These are phyloP conservation scores for Onychostruthus taczanowskii DNA, from an alignment of 2,113 vertebrate species.

Conservation along the genomic window DNA sequence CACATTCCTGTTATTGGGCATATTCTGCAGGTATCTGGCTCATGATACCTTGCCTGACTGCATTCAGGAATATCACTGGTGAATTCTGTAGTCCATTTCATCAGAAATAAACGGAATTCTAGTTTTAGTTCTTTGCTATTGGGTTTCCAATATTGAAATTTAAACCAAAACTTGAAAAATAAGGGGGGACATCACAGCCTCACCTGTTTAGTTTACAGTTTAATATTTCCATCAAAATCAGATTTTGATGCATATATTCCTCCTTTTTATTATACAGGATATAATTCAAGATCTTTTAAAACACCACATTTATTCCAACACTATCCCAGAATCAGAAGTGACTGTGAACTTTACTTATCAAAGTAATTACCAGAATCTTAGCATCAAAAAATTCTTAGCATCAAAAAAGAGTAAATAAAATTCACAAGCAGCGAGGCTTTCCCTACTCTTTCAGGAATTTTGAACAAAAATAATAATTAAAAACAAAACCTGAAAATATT, in stretches of 20 bases:
- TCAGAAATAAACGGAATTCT: not conserved
- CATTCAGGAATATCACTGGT: not conserved
- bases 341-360: not conserved
- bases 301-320: not conserved
- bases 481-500: not conserved
- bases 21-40: not conserved
- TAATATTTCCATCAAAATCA: not conserved
- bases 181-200: not conserved
- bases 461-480: not conserved
- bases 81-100: not conserved
- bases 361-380: not conserved
- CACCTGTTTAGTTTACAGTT: not conserved
- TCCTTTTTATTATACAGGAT: not conserved
- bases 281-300: not conserved
- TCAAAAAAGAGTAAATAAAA: not conserved
- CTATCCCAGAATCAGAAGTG: not conserved
- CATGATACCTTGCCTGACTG: not conserved
- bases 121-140: not conserved
- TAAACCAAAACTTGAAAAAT: not conserved
- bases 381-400: not conserved
- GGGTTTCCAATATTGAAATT: not conserved
- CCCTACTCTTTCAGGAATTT: not conserved
- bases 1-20: not conserved
- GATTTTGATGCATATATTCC: not conserved
- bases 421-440: not conserved